Conservation (phyloP, 2,888 invertebrate genomes). For the Osmoderma eremita region DNA sequence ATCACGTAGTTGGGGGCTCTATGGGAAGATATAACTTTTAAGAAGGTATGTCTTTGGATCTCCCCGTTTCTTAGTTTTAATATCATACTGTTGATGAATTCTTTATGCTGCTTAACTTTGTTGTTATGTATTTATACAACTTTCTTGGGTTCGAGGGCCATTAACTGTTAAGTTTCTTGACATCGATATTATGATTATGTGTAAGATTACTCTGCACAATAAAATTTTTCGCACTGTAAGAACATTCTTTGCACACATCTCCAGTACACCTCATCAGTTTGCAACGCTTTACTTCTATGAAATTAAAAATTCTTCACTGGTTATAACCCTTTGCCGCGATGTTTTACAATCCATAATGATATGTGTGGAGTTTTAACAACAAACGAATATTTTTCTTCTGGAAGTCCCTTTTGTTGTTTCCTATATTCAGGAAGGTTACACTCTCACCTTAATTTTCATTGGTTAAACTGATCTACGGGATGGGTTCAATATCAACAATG, state of each 20-base stretch:
- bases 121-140: no score
- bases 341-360: constrained; percentile 3
- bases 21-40: no score
- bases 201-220: constrained; percentile 14
- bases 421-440: background rate
- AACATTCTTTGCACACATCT: constrained; percentile 9
- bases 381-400: background rate
- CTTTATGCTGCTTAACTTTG: no score
- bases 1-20: no score
- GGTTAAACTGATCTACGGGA: constrained; percentile 1
- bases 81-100: no score
- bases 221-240: no score
- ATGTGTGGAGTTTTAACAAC: background rate
- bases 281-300: constrained; percentile 26
- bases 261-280: constrained; percentile 19
- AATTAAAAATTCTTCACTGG: constrained; percentile 15
- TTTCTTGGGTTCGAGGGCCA: no score
- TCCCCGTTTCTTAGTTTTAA: no score
- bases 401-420: background rate
- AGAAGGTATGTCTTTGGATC: no score
- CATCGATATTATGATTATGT: constrained; percentile 19
- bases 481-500: constrained; percentile 8
- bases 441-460: constrained; percentile 9
- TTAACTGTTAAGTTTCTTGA: no score
- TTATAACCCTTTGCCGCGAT: background rate